A percentile compares a stretch with the other conserved stretches of the same genome.
These are phyloP conservation scores for Clepsis dumicolana DNA, from an alignment of 2,888 invertebrate genomes.

Conservation along the genomic window DNA sequence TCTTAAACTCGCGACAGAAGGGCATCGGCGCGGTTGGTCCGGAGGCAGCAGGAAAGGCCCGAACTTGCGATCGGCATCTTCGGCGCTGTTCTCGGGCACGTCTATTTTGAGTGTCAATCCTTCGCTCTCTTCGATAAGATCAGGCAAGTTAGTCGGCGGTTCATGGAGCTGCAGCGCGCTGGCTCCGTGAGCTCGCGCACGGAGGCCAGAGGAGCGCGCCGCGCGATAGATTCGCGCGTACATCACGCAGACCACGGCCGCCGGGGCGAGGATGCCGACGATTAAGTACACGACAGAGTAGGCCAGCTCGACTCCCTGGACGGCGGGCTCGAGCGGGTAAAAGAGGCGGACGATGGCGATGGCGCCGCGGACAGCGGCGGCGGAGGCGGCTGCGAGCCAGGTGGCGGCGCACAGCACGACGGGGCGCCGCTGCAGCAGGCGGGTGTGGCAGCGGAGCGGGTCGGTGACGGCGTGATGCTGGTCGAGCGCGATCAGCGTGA, in stretches of 20 bases:
- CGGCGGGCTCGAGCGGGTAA: constrained; percentile 64
- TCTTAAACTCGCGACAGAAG: constrained; percentile 77
- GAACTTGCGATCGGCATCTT: constrained; percentile 70
- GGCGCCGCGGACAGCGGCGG: constrained; percentile 70
- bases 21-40: constrained; percentile 76
- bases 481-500: constrained; percentile 81
- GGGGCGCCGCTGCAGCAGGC: constrained; percentile 76
- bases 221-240: constrained; percentile 92
- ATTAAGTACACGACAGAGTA: constrained; percentile 76
- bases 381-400: constrained; percentile 79
- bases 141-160: constrained; percentile 73
- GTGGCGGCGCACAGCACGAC: constrained; percentile 83
- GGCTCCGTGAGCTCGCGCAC: constrained; percentile 78
- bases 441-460: constrained; percentile 82
- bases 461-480: constrained; percentile 85
- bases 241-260: constrained; percentile 90
- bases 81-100: constrained; percentile 62
- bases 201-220: constrained; percentile 89
- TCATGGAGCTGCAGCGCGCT: constrained; percentile 84
- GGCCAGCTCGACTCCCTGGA: constrained; percentile 69
- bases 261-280: constrained; percentile 72
- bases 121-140: constrained; percentile 75
- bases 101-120: constrained; percentile 80
- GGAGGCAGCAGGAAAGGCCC: constrained; percentile 80
- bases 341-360: constrained; percentile 67